A percentile compares a stretch with the other conserved stretches of the same genome.
Evolutionary conservation across 2,113 vertebrate species (phyloP).

Genomic region (Lethenteron reissneri): DNA sequence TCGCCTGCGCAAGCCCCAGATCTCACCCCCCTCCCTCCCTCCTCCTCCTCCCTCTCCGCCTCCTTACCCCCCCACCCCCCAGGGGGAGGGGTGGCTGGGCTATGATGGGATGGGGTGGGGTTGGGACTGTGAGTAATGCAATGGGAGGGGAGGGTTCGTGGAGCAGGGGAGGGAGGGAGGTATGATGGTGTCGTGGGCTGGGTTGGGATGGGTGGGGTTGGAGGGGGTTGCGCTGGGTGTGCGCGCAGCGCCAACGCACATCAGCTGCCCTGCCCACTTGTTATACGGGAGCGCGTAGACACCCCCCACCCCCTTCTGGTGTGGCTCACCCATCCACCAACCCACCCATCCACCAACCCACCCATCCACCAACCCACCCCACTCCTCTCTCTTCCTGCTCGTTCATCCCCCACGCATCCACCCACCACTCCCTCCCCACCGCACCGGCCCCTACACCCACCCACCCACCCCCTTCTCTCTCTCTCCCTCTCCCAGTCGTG

Average conservation of each 20-base stretch:
- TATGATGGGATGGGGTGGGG: too few relatives aligned
- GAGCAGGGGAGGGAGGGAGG: neutral
- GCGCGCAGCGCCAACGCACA: too few relatives aligned
- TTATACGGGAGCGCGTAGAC: too few relatives aligned
- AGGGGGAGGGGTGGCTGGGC: too few relatives aligned
- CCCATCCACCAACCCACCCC: neutral
- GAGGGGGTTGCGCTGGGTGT: too few relatives aligned
- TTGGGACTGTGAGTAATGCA: neutral
- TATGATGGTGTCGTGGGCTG: neutral
- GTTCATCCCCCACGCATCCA: neutral
- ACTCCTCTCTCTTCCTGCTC: neutral
- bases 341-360: neutral
- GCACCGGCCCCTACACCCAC: neutral
- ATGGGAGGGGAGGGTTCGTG: neutral
- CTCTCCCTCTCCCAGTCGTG: neutral
- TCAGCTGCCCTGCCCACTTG: too few relatives aligned
- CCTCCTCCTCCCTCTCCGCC: neutral
- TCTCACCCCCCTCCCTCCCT: neutral
- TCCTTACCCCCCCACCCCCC: too few relatives aligned
- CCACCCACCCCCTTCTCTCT: neutral
- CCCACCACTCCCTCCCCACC: neutral
- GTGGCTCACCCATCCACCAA: neutral
- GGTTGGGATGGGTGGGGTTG: too few relatives aligned
- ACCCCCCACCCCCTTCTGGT: neutral
- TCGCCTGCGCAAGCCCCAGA: neutral